Conservation (phyloP, 2,797 vertebrate species). For the Nannoperca australis region DNA sequence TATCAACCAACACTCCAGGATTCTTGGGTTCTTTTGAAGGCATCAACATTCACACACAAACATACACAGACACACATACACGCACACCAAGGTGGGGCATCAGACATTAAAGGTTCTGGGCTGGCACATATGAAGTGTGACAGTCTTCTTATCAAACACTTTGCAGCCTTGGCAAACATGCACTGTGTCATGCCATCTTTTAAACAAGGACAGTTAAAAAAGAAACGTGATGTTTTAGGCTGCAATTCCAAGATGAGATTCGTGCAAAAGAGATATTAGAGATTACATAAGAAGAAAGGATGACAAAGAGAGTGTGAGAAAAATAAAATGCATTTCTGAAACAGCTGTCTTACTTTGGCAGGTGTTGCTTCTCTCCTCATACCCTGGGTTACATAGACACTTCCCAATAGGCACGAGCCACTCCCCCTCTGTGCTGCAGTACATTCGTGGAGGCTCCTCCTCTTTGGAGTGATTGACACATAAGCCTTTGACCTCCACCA, state of each 20-base stretch:
- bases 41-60: slow-evolving; percentile 18
- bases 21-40: slow-evolving; percentile 47
- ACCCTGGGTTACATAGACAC: slow-evolving; percentile 94
- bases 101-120: slow-evolving; percentile 45
- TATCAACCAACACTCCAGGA: slow-evolving; percentile 40
- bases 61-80: slow-evolving; percentile 22
- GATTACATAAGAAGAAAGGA: background rate
- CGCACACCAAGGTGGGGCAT: slow-evolving; percentile 21
- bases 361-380: slow-evolving; percentile 91
- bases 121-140: slow-evolving; percentile 75
- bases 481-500: slow-evolving; percentile 96
- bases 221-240: background rate
- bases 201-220: background rate
- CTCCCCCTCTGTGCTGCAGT: slow-evolving; percentile 98
- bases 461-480: slow-evolving; percentile 98
- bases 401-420: slow-evolving; percentile 99
- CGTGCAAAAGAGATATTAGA: slow-evolving; percentile 4
- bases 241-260: slow-evolving; percentile 19
- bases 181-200: slow-evolving; percentile 4
- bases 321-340: slow-evolving; percentile 5
- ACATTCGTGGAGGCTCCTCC: slow-evolving; percentile 97
- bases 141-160: slow-evolving; percentile 59
- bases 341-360: slow-evolving; percentile 93
- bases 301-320: background rate
- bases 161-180: slow-evolving; percentile 18